Conservation (phyloP, 2,113 vertebrate genomes). For the Macrotus californicus region DNA sequence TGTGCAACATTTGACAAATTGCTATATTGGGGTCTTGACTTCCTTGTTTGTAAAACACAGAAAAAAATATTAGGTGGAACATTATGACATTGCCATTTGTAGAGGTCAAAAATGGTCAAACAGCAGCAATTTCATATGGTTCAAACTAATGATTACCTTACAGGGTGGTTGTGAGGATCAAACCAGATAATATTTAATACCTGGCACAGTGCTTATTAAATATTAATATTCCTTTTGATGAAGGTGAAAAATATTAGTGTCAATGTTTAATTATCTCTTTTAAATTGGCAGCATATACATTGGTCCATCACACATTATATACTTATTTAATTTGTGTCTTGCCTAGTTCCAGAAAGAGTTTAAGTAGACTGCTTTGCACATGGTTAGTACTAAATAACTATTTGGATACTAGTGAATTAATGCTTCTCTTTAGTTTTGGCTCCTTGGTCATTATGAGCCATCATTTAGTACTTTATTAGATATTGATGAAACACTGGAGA, state of each 20-base stretch:
- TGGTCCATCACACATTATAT: not conserved
- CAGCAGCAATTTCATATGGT: not conserved
- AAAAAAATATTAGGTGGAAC: not conserved
- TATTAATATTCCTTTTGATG: slow-evolving; percentile 11
- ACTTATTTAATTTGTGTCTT: not conserved
- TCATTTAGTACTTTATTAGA: not conserved
- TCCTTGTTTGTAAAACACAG: not conserved
- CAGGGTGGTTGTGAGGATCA: not conserved
- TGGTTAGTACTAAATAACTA: not conserved
- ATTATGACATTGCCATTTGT: not conserved
- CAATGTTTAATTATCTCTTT: slow-evolving; percentile 3
- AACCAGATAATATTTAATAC: not conserved
- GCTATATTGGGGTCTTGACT: not conserved
- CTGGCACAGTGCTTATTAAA: not conserved
- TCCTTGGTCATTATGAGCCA: not conserved
- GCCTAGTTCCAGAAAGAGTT: not conserved
- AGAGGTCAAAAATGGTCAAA: slow-evolving; percentile 24
- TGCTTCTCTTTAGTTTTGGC: not conserved
- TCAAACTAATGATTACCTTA: slow-evolving; percentile 14
- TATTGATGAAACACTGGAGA: not conserved
- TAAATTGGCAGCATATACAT: not conserved
- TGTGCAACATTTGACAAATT: slow-evolving; percentile 20
- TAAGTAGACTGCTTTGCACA: not conserved
- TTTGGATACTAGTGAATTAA: not conserved
- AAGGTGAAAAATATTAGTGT: not conserved